Conservation (phyloP, 2,113 vertebrate genomes). For the Hystrix cristata region DNA sequence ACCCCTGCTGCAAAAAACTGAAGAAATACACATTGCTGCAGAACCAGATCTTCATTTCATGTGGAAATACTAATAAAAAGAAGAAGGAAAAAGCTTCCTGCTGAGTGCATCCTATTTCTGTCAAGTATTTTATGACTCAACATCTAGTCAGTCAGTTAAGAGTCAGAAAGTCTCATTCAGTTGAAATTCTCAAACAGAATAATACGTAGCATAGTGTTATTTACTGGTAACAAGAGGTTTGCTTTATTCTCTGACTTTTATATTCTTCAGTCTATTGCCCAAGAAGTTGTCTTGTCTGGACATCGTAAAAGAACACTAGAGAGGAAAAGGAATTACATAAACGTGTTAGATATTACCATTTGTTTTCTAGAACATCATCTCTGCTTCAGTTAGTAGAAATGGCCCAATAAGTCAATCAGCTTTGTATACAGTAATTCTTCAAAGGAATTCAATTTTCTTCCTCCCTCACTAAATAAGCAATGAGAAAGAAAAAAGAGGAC, state of each 20-base stretch:
- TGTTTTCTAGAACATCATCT: not conserved
- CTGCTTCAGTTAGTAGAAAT: constrained; percentile 39
- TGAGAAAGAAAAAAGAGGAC: not conserved
- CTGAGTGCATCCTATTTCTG: constrained; percentile 70
- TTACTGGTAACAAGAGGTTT: constrained; percentile 38
- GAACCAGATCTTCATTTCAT: constrained; percentile 34
- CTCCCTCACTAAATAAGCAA: constrained; percentile 35
- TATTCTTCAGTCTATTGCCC: not conserved
- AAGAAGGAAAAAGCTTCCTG: constrained; percentile 25
- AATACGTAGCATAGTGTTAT: constrained; percentile 22
- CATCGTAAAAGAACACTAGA: not conserved
- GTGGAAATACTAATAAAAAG: constrained; percentile 59
- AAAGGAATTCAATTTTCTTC: constrained; percentile 19
- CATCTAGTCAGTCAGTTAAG: constrained; percentile 60
- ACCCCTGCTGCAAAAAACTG: not conserved
- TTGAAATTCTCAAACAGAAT: constrained; percentile 68
- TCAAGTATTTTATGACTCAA: constrained; percentile 74
- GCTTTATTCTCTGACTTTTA: constrained; percentile 47
- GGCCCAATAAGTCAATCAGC: not conserved
- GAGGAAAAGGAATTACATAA: not conserved
- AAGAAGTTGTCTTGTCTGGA: constrained; percentile 39
- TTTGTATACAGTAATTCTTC: constrained; percentile 20
- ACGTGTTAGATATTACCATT: not conserved
- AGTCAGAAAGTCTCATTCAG: constrained; percentile 65
- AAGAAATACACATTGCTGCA: not conserved